phyloP scores from a whole-genome alignment of 2,888 invertebrate species.

The Drosophila diplacantha region DNA sequence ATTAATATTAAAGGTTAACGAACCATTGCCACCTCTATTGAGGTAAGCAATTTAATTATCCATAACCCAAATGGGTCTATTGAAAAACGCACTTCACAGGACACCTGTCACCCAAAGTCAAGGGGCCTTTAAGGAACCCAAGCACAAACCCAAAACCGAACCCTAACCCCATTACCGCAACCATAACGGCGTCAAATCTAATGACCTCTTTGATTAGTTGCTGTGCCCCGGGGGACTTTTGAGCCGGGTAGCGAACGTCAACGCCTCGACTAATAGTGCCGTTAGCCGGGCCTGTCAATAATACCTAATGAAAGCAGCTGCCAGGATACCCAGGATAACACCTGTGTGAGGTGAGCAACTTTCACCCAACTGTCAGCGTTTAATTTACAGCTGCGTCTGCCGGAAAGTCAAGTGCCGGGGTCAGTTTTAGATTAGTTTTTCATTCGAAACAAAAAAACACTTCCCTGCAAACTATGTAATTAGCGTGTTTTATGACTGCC shows the following conservation, averaged over 20 bases:
- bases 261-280: conserved; percentile 64
- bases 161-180: conserved; percentile 5
- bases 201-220: conserved; percentile 66
- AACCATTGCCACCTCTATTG: neutral
- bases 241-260: conserved; percentile 53
- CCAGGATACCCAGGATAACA: conserved; percentile 27
- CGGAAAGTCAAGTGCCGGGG: conserved; percentile 58
- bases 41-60: conserved; percentile 52
- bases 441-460: conserved; percentile 32
- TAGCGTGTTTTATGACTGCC: conserved; percentile 64
- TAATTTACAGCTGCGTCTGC: conserved; percentile 67
- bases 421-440: conserved; percentile 69
- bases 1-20: neutral
- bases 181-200: conserved; percentile 50
- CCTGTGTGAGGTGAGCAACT: conserved; percentile 30
- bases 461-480: conserved; percentile 50
- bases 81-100: conserved; percentile 39
- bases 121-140: conserved; percentile 31
- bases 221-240: conserved; percentile 52
- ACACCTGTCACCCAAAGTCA: conserved; percentile 38
- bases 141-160: neutral
- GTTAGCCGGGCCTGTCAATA: conserved; percentile 66
- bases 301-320: conserved; percentile 66
- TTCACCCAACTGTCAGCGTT: conserved; percentile 63
- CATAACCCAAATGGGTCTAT: conserved; percentile 47